Conservation (phyloP, 2,113 vertebrate species). For the Pogonocichla stellata region DNA sequence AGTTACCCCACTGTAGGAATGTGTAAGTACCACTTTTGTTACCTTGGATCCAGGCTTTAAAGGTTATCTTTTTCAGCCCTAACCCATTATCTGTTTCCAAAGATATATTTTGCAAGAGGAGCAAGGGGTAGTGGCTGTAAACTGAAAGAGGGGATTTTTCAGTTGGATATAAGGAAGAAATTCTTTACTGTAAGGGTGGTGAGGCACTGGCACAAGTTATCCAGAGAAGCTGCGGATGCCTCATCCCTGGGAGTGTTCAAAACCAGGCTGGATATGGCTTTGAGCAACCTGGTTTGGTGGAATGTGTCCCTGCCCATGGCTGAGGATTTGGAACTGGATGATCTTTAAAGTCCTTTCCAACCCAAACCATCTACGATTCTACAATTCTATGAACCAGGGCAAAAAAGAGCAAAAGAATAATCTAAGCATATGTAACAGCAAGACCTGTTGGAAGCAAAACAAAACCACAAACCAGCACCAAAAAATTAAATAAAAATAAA, state of each 20-base stretch:
- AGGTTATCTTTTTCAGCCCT: not conserved
- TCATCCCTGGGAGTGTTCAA: not conserved
- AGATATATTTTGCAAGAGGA: not conserved
- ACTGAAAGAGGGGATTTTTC: not conserved
- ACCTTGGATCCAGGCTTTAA: not conserved
- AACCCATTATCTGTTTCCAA: not conserved
- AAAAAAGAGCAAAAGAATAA: not conserved
- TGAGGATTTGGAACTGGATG: not conserved
- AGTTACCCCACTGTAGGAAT: not conserved
- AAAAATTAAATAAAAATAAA: not conserved
- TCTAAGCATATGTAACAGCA: not conserved
- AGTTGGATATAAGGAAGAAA: not conserved
- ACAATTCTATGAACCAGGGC: not conserved
- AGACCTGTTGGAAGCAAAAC: not conserved
- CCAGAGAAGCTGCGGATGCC: not conserved
- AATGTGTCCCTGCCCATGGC: not conserved
- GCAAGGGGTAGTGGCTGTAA: not conserved
- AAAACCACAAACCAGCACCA: not conserved
- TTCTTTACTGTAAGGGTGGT: rapidly evolving
- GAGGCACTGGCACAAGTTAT: rapidly evolving
- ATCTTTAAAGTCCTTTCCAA: not conserved
- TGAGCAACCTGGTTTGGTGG: not conserved
- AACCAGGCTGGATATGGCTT: not conserved
- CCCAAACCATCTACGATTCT: not conserved
- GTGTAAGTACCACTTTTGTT: not conserved